Conservation (phyloP, 2,113 vertebrate genomes). For the Salvator merianae region DNA sequence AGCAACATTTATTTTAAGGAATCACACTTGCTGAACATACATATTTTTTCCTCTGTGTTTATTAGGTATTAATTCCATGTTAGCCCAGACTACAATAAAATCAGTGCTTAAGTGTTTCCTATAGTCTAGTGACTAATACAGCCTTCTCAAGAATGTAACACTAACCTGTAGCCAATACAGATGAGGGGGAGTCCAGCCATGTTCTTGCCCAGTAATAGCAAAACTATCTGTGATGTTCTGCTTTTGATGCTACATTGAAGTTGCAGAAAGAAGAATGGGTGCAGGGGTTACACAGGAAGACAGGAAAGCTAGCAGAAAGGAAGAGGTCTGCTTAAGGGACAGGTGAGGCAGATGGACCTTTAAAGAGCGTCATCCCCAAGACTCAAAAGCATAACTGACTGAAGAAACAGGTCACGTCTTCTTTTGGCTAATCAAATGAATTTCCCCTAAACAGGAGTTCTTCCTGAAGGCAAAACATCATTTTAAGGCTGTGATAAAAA, state of each 20-base stretch:
- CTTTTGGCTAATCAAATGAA: neutral
- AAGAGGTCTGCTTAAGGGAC: neutral
- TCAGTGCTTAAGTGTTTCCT: neutral
- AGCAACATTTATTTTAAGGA: neutral
- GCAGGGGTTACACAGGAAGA: neutral
- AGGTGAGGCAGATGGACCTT: neutral
- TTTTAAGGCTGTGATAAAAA: neutral
- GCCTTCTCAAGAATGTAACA: neutral
- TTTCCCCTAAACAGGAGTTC: neutral
- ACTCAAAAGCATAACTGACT: neutral
- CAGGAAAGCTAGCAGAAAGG: neutral
- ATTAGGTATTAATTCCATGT: neutral
- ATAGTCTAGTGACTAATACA: neutral
- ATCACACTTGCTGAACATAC: neutral
- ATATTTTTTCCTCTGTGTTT: neutral
- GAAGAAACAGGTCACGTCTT: neutral
- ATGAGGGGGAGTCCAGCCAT: neutral
- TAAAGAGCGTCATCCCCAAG: neutral
- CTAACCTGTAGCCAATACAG: neutral
- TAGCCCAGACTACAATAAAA: neutral
- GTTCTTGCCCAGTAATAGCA: neutral
- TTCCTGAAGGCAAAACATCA: neutral
- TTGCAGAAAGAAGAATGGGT: neutral
- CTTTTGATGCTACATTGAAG: neutral
- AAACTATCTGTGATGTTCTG: neutral